Evolutionary conservation across 2,113 vertebrate species (phyloP).

Genomic region (Prunella himalayana): DNA sequence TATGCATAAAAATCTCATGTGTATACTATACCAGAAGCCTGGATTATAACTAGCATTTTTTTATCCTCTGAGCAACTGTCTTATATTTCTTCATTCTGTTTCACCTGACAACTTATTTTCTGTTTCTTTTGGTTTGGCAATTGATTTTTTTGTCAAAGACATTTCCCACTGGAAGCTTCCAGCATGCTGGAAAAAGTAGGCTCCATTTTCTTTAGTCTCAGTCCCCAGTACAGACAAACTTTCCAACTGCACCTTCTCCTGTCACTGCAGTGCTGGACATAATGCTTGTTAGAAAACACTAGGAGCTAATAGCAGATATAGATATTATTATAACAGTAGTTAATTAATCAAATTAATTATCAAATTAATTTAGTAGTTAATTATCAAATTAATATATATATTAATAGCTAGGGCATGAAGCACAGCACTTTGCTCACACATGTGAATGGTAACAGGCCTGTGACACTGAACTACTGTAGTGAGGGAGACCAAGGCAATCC

Average conservation of each 20-base stretch:
- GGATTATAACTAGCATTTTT: background rate
- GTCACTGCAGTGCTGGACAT: background rate
- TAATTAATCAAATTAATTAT: no score
- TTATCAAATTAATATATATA: background rate
- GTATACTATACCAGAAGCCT: background rate
- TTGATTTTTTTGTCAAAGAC: background rate
- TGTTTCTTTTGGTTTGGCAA: background rate
- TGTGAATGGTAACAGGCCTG: background rate
- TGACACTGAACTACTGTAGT: background rate
- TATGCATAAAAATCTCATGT: background rate
- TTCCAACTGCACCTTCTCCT: background rate
- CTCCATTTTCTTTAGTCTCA: background rate
- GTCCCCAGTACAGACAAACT: background rate
- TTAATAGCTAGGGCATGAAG: background rate
- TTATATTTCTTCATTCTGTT: background rate
- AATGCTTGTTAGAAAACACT: background rate
- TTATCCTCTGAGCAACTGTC: background rate
- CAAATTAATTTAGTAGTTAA: no score
- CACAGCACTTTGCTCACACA: background rate
- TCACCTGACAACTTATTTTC: background rate
- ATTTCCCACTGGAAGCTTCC: fast-evolving
- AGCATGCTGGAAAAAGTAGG: background rate
- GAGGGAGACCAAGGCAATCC: background rate
- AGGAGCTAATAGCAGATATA: background rate
- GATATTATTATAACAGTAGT: background rate